Conservation (phyloP, 2,797 vertebrate genomes). For the Periparus ater region DNA sequence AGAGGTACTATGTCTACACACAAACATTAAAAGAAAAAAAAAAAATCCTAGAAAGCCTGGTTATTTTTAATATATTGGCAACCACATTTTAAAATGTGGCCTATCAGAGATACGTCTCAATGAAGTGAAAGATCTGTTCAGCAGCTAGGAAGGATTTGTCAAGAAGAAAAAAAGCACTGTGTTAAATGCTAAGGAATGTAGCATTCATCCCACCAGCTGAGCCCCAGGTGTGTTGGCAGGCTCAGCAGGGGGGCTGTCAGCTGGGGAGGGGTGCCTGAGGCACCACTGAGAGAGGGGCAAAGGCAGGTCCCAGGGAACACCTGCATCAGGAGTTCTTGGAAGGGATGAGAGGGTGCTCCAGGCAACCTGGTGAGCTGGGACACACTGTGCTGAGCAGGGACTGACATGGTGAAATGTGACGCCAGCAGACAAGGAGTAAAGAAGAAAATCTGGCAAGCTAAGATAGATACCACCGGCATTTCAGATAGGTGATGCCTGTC, state of each 20-base stretch:
- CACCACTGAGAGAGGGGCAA: background rate
- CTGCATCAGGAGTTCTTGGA: background rate
- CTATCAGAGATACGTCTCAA: rapidly evolving
- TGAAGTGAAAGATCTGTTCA: background rate
- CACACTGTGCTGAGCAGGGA: rapidly evolving
- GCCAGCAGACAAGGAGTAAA: background rate
- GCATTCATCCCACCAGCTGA: background rate
- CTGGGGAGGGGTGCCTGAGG: background rate
- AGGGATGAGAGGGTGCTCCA: background rate
- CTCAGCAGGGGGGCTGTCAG: background rate
- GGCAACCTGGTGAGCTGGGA: background rate
- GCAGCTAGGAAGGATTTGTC: background rate
- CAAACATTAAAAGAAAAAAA: background rate
- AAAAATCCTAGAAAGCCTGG: background rate
- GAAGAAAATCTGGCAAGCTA: background rate
- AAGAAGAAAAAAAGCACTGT: background rate
- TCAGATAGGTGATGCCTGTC: background rate
- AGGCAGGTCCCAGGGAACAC: background rate
- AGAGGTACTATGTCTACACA: background rate
- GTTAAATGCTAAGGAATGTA: background rate
- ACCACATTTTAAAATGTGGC: background rate
- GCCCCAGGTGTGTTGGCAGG: background rate
- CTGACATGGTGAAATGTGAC: background rate
- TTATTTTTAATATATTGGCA: background rate
- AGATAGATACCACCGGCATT: background rate